These are phyloP conservation scores for Drosophila merina DNA, from an alignment of 2,888 invertebrate genomes.

Conservation along the genomic window DNA sequence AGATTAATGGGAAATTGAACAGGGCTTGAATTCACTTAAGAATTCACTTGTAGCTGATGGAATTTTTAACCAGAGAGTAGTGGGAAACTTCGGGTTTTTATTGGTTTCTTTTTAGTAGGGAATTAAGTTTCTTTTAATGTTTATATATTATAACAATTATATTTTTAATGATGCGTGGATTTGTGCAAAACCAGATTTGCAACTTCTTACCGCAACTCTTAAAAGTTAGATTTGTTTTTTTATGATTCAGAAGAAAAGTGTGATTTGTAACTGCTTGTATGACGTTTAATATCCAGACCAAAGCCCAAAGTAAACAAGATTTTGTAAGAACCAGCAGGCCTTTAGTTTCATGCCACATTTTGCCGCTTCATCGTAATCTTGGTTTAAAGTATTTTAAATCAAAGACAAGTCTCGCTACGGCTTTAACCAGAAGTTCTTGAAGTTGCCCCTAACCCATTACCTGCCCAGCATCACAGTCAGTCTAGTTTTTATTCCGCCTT, in stretches of 20 bases:
- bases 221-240: conserved; percentile 1
- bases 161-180: not conserved
- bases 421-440: conserved; percentile 2
- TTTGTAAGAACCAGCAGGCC: conserved; percentile 4
- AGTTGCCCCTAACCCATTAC: conserved; percentile 6
- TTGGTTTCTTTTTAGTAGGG: too few species aligned
- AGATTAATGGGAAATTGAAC: conserved; percentile 29
- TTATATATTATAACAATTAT: not conserved
- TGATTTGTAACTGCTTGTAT: not conserved
- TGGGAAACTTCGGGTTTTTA: not conserved
- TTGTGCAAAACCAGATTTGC: not conserved
- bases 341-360: conserved; percentile 6
- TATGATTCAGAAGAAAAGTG: not conserved
- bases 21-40: conserved; percentile 17
- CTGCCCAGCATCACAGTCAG: conserved; percentile 38
- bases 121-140: too few species aligned
- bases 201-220: not conserved
- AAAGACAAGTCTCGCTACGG: conserved; percentile 4
- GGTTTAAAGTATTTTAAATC: conserved; percentile 14
- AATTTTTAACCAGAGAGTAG: not conserved
- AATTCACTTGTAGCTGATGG: conserved; percentile 1
- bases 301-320: conserved; percentile 15
- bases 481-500: conserved; percentile 40
- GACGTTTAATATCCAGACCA: not conserved
- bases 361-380: conserved; percentile 3